Evolutionary conservation across 2,888 invertebrate species (phyloP), one percentile per base, ranked within the genome.

Genomic region (Hololepta plana): DNA sequence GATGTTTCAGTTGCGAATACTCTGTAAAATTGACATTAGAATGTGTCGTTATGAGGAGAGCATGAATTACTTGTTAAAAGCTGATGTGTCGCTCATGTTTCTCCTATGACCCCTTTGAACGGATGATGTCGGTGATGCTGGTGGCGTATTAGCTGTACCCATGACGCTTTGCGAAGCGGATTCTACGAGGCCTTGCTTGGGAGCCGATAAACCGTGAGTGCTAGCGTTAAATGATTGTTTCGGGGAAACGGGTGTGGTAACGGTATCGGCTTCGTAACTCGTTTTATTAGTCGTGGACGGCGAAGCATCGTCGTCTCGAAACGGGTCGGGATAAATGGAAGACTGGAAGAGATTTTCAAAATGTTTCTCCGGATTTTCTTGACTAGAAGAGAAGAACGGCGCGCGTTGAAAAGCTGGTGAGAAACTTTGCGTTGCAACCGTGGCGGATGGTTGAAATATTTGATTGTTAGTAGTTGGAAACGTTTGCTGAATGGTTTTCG

Each of bases 41-140:
- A 32, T 9, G 11, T 4, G 15, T 19, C 15, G n/a, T 19, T 24
- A n/a, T n/a, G n/a, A n/a, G n/a, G n/a, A n/a, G n/a, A n/a, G n/a
- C n/a, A n/a, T n/a, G n/a, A 48, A 64, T 57, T 57, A 77, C 77
- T 76, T 77, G 48, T 74, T 75, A 44, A 79, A 79, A 38, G 79
- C 76, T 28, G 77, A 75, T 2, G 82, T 82, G 45, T 84, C 84
- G 46, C 81, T 81, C 53, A 79, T 77, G 49, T 82, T 81, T 30
- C 84, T 62, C 27, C 82, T 59, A 48, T 84, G 82, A 4, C 70
- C 67, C 35, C 26, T 61, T 2, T 58, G 47, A 22, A 49, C 38
- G n/a, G 41, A 35, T 21, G 49, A 34, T 3, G 52, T 49, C 1
- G 56, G 55, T 3, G 55, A 53, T 20, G 45, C 36, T 3, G 53